A percentile compares a stretch with the other conserved stretches of the same genome.
Evolutionary conservation across 2,797 vertebrate genomes (phyloP).

Genomic region (Cynodonichthys magdalenae): DNA sequence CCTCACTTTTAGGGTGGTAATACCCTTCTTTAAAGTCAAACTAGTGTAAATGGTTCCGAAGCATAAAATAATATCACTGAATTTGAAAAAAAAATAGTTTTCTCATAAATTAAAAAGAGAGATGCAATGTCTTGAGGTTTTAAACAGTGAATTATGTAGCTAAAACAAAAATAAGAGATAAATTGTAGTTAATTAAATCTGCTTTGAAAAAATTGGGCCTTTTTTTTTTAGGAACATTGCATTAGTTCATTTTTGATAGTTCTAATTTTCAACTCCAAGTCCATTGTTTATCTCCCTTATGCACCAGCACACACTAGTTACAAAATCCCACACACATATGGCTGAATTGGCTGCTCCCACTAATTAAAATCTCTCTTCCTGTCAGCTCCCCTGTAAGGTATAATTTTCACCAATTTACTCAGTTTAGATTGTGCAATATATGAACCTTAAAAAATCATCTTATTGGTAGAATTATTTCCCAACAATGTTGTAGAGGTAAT

Average conservation of each 20-base stretch:
- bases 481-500: constrained; percentile 89
- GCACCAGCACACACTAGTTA: constrained; percentile 22
- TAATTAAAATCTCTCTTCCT: constrained; percentile 95
- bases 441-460: constrained; percentile 95
- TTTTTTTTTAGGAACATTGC: constrained; percentile 28
- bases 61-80: constrained; percentile 13
- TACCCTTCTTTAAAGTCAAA: constrained; percentile 38
- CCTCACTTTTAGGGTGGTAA: constrained; percentile 52
- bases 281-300: constrained; percentile 37
- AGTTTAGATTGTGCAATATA: constrained; percentile 97
- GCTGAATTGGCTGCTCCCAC: constrained; percentile 76
- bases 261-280: constrained; percentile 51
- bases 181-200: background rate
- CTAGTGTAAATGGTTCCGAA: constrained; percentile 28
- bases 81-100: constrained; percentile 8
- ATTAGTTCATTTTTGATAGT: constrained; percentile 22
- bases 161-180: background rate
- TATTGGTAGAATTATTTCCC: constrained; percentile 98
- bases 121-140: constrained; percentile 15
- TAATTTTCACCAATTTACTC: constrained; percentile 98
- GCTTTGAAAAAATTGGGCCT: constrained; percentile 27
- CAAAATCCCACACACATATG: constrained; percentile 36
- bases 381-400: constrained; percentile 94
- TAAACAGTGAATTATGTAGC: background rate
- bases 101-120: constrained; percentile 19